Evolutionary conservation across 2,888 invertebrate species (phyloP).

Genomic region (Automeris io): DNA sequence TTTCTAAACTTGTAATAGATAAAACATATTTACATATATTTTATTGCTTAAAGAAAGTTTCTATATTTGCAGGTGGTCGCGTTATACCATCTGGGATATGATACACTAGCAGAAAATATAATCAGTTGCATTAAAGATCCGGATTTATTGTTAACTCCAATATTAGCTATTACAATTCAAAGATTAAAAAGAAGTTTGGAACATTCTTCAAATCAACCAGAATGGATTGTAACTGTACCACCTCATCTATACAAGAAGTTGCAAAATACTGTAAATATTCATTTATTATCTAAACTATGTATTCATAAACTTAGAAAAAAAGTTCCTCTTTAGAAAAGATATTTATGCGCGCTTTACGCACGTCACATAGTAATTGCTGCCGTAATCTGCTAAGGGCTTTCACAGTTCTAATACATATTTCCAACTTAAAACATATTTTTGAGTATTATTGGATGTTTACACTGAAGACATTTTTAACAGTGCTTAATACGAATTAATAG

Average conservation of each 20-base stretch:
- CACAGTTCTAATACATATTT: too few species aligned
- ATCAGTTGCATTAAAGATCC: constrained; percentile 81
- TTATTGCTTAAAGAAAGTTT: not conserved
- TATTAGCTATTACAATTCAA: constrained; percentile 89
- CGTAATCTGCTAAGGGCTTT: too few species aligned
- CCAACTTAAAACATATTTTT: too few species aligned
- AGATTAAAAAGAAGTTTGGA: constrained; percentile 83
- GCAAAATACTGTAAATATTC: constrained; percentile 76
- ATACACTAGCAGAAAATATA: constrained; percentile 78
- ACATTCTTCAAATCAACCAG: constrained; percentile 76
- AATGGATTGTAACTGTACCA: constrained; percentile 85
- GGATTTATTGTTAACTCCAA: constrained; percentile 81
- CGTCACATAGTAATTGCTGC: too few species aligned
- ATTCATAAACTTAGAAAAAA: too few species aligned
- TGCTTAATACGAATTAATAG: too few species aligned
- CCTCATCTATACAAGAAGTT: constrained; percentile 87
- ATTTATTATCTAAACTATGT: not conserved
- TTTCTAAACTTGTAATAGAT: too few species aligned
- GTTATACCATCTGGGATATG: constrained; percentile 80
- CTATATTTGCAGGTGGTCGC: constrained; percentile 69
- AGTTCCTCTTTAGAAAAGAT: too few species aligned
- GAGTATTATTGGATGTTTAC: too few species aligned
- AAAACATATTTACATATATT: not conserved
- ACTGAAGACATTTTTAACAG: too few species aligned
- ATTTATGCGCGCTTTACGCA: too few species aligned